These are phyloP conservation scores for Cantharis rustica DNA, from an alignment of 2,888 invertebrate genomes.

Conservation along the genomic window DNA sequence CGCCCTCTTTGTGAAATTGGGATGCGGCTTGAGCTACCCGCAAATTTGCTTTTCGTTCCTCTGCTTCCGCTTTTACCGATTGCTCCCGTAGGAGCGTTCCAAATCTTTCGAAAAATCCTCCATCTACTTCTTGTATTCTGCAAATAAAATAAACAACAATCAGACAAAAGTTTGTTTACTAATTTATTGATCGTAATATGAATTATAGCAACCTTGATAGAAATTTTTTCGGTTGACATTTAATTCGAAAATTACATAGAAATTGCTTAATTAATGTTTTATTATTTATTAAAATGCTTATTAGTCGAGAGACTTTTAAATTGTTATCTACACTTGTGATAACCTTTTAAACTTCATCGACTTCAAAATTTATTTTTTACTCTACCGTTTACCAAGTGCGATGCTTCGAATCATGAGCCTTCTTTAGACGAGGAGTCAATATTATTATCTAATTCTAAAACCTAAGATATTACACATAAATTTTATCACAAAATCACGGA, in stretches of 20 bases:
- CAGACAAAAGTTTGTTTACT: background rate
- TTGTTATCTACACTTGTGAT: background rate
- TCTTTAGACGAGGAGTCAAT: too few relatives aligned
- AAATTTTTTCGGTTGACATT: background rate
- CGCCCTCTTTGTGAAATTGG: conserved; percentile 26
- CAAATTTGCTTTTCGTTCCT: conserved; percentile 55
- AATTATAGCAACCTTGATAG: background rate
- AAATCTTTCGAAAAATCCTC: conserved; percentile 83
- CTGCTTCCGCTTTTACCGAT: conserved; percentile 63
- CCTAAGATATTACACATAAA: too few relatives aligned
- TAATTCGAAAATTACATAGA: background rate
- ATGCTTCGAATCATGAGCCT: too few relatives aligned
- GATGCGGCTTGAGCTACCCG: conserved; percentile 50
- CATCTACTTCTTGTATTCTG: conserved; percentile 82
- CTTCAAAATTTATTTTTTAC: background rate
- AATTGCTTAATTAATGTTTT: background rate
- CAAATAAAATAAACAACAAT: conserved; percentile 42
- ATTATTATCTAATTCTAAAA: too few relatives aligned
- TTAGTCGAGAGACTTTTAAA: background rate
- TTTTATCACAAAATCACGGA: too few relatives aligned
- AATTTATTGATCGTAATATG: background rate
- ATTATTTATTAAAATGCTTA: background rate
- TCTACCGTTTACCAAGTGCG: too few relatives aligned
- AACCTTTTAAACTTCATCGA: background rate
- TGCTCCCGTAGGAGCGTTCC: conserved; percentile 73